These are phyloP conservation scores for Copidosoma floridanum DNA, from an alignment of 1,140 invertebrate species.

Conservation along the genomic window DNA sequence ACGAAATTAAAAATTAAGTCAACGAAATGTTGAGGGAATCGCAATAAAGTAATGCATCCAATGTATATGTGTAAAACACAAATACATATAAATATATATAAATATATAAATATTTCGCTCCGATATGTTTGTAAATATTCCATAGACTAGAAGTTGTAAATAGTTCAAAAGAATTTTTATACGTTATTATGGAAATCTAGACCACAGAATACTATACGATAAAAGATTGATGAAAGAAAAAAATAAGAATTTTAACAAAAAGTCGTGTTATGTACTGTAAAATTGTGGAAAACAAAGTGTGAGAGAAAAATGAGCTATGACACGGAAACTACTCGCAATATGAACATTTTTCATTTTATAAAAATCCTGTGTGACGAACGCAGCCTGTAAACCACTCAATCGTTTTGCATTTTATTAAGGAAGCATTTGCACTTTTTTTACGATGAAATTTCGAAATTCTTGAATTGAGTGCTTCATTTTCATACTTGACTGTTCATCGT, in stretches of 20 bases:
- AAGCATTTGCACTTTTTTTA: too few relatives aligned
- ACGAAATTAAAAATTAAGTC: conserved; percentile 5
- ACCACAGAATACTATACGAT: neutral
- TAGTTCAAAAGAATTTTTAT: conserved; percentile 32
- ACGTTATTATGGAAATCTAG: conserved; percentile 24
- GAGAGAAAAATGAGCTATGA: neutral
- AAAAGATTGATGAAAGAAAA: too few relatives aligned
- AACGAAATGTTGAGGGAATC: conserved; percentile 24
- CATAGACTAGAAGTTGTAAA: conserved; percentile 40
- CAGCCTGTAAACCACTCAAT: too few relatives aligned
- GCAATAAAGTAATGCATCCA: conserved; percentile 15
- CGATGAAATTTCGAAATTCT: too few relatives aligned
- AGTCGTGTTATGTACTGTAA: conserved; percentile 5
- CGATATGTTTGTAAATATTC: conserved; percentile 34
- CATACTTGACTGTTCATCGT: neutral
- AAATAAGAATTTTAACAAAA: too few relatives aligned
- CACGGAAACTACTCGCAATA: conserved; percentile 6
- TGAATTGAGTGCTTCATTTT: too few relatives aligned
- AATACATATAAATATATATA: conserved; percentile 33
- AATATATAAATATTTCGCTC: conserved; percentile 26
- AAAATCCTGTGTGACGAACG: too few relatives aligned
- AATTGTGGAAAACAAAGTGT: neutral
- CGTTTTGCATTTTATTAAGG: too few relatives aligned
- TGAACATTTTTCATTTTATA: neutral
- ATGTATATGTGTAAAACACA: conserved; percentile 32